phyloP scores from a whole-genome alignment of 2,888 invertebrate genomes.

The Campaea margaritaria region DNA sequence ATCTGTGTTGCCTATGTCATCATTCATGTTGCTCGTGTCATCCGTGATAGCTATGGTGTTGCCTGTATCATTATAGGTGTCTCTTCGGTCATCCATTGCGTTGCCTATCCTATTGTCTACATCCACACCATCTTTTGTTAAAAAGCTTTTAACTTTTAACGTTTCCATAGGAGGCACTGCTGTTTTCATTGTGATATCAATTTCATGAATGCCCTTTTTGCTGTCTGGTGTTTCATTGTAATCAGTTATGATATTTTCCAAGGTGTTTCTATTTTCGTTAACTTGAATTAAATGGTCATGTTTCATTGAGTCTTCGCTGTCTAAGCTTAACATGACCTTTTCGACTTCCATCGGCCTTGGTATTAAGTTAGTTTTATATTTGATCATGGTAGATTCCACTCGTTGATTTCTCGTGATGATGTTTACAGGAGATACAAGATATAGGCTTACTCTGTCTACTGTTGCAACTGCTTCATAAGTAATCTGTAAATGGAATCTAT shows the following conservation, averaged over 20 bases:
- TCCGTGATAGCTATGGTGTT: not conserved
- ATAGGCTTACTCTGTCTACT: slow-evolving; percentile 29
- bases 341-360: slow-evolving; percentile 11
- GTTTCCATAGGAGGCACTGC: not conserved
- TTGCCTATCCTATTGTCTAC: not conserved
- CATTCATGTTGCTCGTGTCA: slow-evolving; percentile 5
- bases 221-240: slow-evolving; percentile 1
- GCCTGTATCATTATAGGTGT: not conserved
- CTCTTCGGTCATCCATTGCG: not conserved
- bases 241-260: not conserved
- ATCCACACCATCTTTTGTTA: slow-evolving; percentile 17
- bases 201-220: slow-evolving; percentile 7
- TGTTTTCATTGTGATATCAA: slow-evolving; percentile 27
- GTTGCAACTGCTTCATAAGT: slow-evolving; percentile 51
- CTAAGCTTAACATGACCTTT: slow-evolving; percentile 20
- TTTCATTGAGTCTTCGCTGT: slow-evolving; percentile 26
- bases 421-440: slow-evolving; percentile 23
- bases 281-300: slow-evolving; percentile 6
- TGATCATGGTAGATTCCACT: slow-evolving; percentile 24
- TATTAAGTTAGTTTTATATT: slow-evolving; percentile 17
- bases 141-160: slow-evolving; percentile 4
- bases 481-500: slow-evolving; percentile 52
- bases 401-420: slow-evolving; percentile 9
- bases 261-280: not conserved
- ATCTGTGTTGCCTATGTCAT: slow-evolving; percentile 13